Conservation (phyloP, 2,797 vertebrate species). For the Poeciliopsis paucimaculata region DNA sequence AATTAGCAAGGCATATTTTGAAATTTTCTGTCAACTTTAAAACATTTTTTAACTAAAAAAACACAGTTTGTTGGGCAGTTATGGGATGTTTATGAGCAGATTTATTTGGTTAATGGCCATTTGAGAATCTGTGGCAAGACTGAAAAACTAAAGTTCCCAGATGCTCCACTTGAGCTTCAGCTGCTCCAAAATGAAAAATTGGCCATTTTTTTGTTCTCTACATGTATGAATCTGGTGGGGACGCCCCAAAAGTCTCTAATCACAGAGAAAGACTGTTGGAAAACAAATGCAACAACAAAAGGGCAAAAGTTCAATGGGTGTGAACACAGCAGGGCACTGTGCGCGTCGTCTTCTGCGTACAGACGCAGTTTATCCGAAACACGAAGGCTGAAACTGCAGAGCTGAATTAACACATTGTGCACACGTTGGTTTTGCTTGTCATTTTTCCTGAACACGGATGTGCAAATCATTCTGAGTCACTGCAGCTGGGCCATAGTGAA, state of each 20-base stretch:
- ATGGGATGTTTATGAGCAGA: neutral
- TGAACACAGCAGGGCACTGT: neutral
- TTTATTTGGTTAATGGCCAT: neutral
- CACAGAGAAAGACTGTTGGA: too few species aligned
- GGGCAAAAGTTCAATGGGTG: neutral
- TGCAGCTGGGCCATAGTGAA: slow-evolving; percentile 58
- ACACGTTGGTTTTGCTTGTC: slow-evolving; percentile 15
- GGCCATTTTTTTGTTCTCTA: neutral
- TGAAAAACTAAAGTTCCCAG: neutral
- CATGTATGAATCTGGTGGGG: neutral
- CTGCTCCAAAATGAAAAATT: neutral
- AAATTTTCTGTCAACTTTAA: too few species aligned
- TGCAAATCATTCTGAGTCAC: slow-evolving; percentile 37
- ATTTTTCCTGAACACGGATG: slow-evolving; percentile 20
- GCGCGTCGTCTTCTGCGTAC: neutral
- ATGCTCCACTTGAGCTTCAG: neutral
- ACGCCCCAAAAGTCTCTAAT: neutral
- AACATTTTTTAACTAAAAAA: too few species aligned
- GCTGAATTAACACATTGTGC: slow-evolving; percentile 9
- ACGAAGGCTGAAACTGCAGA: neutral
- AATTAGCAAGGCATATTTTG: too few species aligned
- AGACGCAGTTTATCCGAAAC: neutral
- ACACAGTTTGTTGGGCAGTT: too few species aligned
- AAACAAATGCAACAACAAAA: neutral
- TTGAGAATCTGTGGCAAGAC: neutral